These are phyloP conservation scores for Poliocrania exsul DNA, from an alignment of 2,797 vertebrate genomes.

Conservation along the genomic window DNA sequence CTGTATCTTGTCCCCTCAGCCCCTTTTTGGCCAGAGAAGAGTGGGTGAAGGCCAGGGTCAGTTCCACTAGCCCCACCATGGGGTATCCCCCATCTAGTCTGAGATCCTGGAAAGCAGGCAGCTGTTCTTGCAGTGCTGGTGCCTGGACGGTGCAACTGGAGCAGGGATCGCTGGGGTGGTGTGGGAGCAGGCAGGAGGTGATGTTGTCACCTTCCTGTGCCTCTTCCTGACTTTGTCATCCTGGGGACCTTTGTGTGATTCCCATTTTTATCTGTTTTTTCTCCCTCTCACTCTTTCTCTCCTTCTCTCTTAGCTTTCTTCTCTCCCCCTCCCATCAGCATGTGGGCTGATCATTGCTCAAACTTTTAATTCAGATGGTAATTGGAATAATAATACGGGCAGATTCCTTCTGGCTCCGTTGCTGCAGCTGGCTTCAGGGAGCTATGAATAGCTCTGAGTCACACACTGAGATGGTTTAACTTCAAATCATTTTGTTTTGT, in stretches of 20 bases:
- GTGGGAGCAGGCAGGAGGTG: slow-evolving; percentile 34
- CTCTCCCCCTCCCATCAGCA: slow-evolving; percentile 76
- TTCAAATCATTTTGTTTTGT: slow-evolving; percentile 76
- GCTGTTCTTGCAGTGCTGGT: not conserved
- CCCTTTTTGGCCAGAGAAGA: not conserved
- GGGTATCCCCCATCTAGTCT: rapidly evolving
- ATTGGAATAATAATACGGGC: slow-evolving; percentile 86
- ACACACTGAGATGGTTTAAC: slow-evolving; percentile 75
- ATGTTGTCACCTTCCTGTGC: slow-evolving; percentile 61
- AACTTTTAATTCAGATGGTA: slow-evolving; percentile 88
- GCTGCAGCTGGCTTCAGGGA: slow-evolving; percentile 79
- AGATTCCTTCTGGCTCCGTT: slow-evolving; percentile 81
- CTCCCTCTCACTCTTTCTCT: slow-evolving; percentile 66
- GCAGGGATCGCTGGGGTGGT: not conserved
- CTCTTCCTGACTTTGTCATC: slow-evolving; percentile 61
- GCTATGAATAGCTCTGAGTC: slow-evolving; percentile 85
- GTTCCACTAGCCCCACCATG: not conserved
- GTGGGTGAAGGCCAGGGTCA: rapidly evolving
- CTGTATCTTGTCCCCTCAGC: not conserved
- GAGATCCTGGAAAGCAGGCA: rapidly evolving
- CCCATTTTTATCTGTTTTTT: slow-evolving; percentile 72
- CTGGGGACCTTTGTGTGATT: slow-evolving; percentile 50
- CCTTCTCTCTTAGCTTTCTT: slow-evolving; percentile 71
- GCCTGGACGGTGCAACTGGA: not conserved
- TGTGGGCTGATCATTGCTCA: slow-evolving; percentile 83